Evolutionary conservation across 64 coral and sea anemone species (phyloP).

Genomic region (Orbicella faveolata): DNA sequence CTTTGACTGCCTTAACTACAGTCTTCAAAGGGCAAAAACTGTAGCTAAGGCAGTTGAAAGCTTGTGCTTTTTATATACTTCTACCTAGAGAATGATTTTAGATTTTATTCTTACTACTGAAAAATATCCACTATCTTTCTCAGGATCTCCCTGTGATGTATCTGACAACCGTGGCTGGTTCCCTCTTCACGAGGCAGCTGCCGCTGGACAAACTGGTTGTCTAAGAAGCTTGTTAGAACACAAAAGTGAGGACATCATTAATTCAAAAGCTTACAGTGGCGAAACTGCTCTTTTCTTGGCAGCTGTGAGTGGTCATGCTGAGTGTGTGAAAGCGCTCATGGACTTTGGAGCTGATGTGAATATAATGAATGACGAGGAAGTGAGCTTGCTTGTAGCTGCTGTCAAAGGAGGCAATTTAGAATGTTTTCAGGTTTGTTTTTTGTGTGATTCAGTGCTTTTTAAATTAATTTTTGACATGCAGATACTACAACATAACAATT

Average conservation of each 20-base stretch:
- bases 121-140: background rate
- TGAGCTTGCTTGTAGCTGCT: conserved; percentile 62
- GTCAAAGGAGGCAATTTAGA: conserved; percentile 66
- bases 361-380: conserved; percentile 65
- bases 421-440: conserved; percentile 68
- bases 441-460: too few species aligned
- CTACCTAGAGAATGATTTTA: too few species aligned
- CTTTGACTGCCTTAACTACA: too few species aligned
- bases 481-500: too few species aligned
- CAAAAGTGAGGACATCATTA: conserved; percentile 48
- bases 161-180: conserved; percentile 94
- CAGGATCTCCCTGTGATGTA: conserved; percentile 56
- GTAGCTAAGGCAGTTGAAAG: too few species aligned
- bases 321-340: conserved; percentile 41
- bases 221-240: conserved; percentile 50
- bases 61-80: too few species aligned
- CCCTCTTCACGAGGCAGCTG: conserved; percentile 83
- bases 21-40: too few species aligned
- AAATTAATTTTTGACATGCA: too few species aligned
- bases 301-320: conserved; percentile 42
- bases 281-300: conserved; percentile 82
- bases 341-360: conserved; percentile 56
- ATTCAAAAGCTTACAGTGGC: conserved; percentile 71
- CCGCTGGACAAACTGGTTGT: conserved; percentile 52
- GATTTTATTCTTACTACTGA: too few species aligned